Evolutionary conservation across 2,797 vertebrate species (phyloP).

Genomic region (Anableps anableps): DNA sequence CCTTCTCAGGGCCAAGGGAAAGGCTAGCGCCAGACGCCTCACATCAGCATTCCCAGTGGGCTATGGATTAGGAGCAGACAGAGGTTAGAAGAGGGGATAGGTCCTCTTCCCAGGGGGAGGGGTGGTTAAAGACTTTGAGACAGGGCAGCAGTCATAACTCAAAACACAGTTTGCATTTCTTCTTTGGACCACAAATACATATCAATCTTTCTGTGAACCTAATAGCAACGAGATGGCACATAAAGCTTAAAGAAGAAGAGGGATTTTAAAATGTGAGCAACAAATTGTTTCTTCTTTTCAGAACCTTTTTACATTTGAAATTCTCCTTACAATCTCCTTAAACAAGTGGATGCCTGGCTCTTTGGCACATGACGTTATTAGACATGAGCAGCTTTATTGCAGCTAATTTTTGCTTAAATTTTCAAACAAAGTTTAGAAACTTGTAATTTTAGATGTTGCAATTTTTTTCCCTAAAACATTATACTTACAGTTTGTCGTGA

Average conservation of each 20-base stretch:
- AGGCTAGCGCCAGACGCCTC: slow-evolving; percentile 69
- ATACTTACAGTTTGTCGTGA: not conserved
- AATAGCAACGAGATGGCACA: slow-evolving; percentile 60
- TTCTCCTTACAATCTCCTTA: slow-evolving; percentile 47
- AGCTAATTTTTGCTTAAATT: slow-evolving; percentile 1
- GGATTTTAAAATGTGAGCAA: slow-evolving; percentile 73
- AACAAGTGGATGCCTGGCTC: slow-evolving; percentile 10
- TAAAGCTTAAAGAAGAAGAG: slow-evolving; percentile 57
- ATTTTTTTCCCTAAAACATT: not conserved
- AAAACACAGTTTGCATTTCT: slow-evolving; percentile 68
- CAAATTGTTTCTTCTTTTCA: slow-evolving; percentile 70
- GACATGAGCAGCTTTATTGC: not conserved
- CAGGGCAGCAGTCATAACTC: slow-evolving; percentile 67
- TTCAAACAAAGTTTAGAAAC: not conserved
- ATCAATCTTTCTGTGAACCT: slow-evolving; percentile 57
- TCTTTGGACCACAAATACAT: slow-evolving; percentile 59
- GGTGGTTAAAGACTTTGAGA: slow-evolving; percentile 58
- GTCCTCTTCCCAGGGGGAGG: slow-evolving; percentile 72
- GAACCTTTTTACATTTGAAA: slow-evolving; percentile 68
- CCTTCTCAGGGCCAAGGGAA: slow-evolving; percentile 67
- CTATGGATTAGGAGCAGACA: slow-evolving; percentile 73
- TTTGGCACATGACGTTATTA: not conserved
- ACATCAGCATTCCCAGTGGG: slow-evolving; percentile 75
- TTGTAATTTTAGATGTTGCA: not conserved
- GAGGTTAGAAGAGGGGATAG: slow-evolving; percentile 76